These are phyloP conservation scores for Sterrhoptilus dennistouni DNA, from an alignment of 2,113 vertebrate genomes.

Conservation along the genomic window DNA sequence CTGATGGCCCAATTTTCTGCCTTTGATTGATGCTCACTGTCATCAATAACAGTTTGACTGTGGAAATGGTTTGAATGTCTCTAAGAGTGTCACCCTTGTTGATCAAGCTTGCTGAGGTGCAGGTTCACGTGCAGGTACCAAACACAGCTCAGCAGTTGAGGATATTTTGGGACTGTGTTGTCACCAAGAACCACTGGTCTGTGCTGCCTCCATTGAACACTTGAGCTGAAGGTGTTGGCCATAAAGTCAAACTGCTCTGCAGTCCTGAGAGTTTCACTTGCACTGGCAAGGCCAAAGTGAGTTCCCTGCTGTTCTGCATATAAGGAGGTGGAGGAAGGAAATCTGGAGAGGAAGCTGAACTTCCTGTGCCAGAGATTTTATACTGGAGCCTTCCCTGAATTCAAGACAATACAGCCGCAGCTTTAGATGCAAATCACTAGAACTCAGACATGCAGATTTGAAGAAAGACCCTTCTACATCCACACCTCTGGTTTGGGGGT, in stretches of 20 bases:
- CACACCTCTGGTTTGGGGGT: neutral
- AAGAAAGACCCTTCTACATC: neutral
- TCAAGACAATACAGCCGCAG: neutral
- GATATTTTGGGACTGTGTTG: neutral
- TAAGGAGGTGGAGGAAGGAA: constrained; percentile 51
- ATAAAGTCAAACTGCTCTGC: neutral
- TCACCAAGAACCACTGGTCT: neutral
- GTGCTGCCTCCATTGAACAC: neutral
- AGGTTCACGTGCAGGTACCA: neutral
- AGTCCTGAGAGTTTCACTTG: neutral
- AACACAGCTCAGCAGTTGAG: neutral
- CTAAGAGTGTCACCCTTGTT: neutral
- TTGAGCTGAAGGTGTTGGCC: neutral
- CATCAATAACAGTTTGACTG: neutral
- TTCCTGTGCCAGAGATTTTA: constrained; percentile 46
- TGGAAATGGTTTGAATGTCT: neutral
- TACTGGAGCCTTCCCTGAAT: constrained; percentile 30
- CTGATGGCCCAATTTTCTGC: neutral
- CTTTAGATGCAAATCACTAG: neutral
- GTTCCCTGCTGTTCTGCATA: neutral
- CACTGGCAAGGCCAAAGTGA: neutral
- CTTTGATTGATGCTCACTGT: neutral
- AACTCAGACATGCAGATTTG: neutral
- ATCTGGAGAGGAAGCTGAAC: constrained; percentile 52
- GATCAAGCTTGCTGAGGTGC: neutral